Base-by-base conservation (phyloP, 2,113 vertebrate species). In the Brachionichthys hirsutus region DNA sequence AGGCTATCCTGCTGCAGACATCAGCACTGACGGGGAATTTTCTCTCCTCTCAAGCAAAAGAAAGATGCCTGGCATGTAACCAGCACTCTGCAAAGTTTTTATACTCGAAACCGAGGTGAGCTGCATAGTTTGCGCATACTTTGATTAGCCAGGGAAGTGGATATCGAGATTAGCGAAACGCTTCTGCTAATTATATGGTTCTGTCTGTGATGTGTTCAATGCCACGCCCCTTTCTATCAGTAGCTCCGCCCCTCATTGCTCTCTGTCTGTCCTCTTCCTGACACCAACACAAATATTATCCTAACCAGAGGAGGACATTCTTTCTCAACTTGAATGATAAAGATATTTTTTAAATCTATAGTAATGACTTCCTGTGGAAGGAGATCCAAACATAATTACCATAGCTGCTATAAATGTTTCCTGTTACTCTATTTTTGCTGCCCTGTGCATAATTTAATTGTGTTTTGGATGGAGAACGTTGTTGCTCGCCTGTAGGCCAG, bases 201-300 rank as follows among this genome's bases (percentile, higher is more conserved):
- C 34, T 62, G 54, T 60, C 46, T 10, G 4, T 19, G 17, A 75
- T 38, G 15, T 22, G 30, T 63, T 56, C 16, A 55, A 73, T 61
- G 56, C 67, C 57, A 35, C 53, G 63, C 79, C 78, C 67, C 18
- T 38, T 61, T 66, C 61, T 62, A 58, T 34, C 44, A 8, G 41
- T 14, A 49, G 30, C 62, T 51, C 70, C 66, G 2, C 35, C 80
- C 55, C 58, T 41, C 53, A 15, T 44, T 63, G 41, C 12, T 11
- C 68, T 68, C 60, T 64, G 56, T n/a, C n/a, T n/a, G n/a, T n/a
- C n/a, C n/a, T n/a, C n/a, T n/a, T n/a, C n/a, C 68, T 78, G 75
- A 87, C 81, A 86, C 76, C 77, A 85, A 68, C 81, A 86, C 79
- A 86, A 89, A 90, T 87, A 90, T 89, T 89, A 81, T 87, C 84